These are phyloP conservation scores for Graptemys geographica DNA, from an alignment of 2,797 vertebrate species.

Conservation along the genomic window DNA sequence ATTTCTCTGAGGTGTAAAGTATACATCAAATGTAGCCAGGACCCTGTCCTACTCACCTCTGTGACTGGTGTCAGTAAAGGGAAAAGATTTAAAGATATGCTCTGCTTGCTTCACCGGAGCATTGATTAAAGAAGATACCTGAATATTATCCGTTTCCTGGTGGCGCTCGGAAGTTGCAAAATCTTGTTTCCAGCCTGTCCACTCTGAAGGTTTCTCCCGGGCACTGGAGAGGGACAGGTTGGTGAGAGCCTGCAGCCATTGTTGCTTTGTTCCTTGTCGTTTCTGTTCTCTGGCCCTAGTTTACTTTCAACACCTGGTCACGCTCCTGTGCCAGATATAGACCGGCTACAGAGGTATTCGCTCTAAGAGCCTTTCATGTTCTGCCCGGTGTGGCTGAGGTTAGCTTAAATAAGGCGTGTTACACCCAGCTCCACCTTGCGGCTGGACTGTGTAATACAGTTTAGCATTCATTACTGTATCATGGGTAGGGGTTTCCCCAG, in stretches of 20 bases:
- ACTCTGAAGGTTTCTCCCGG: background rate
- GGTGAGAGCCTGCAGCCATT: background rate
- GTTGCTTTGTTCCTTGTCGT: background rate
- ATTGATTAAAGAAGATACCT: background rate
- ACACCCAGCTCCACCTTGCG: background rate
- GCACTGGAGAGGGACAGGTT: background rate
- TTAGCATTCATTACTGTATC: background rate
- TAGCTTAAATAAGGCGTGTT: background rate
- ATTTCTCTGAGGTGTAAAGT: too few relatives aligned
- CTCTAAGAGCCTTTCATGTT: background rate
- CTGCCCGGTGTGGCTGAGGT: background rate
- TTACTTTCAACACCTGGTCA: background rate
- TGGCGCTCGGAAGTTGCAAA: background rate
- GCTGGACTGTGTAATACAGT: background rate
- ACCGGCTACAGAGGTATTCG: background rate
- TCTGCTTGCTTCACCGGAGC: background rate
- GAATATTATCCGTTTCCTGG: background rate
- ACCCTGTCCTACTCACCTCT: background rate
- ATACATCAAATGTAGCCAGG: background rate
- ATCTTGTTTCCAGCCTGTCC: background rate
- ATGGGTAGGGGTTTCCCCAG: background rate
- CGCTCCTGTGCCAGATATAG: background rate
- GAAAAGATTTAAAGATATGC: background rate
- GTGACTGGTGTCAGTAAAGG: background rate
- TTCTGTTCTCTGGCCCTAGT: background rate